Evolutionary conservation across 2,113 vertebrate species (phyloP).

Genomic region (Proterorhinus semilunaris): DNA sequence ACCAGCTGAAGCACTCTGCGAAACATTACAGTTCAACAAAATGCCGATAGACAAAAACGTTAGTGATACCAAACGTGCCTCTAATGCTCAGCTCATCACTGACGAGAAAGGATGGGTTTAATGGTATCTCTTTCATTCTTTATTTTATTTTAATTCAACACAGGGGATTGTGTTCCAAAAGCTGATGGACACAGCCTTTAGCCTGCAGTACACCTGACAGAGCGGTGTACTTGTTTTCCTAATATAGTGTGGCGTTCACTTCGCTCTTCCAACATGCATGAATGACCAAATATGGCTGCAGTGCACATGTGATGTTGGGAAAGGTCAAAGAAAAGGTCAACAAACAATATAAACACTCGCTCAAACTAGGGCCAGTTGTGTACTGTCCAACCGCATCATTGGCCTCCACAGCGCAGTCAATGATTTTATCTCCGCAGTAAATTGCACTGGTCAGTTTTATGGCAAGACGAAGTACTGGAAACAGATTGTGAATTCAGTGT

Average conservation of each 20-base stretch:
- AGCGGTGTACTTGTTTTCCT: neutral
- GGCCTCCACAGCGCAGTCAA: neutral
- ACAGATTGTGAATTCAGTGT: conserved; percentile 45
- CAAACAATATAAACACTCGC: conserved; percentile 18
- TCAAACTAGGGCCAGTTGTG: neutral
- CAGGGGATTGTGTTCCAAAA: neutral
- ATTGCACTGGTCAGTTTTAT: conserved; percentile 2
- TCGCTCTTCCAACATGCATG: neutral
- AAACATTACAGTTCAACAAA: too few species aligned
- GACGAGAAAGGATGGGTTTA: too few species aligned
- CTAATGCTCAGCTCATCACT: too few species aligned
- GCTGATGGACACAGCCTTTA: neutral
- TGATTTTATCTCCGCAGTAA: neutral
- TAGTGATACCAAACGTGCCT: too few species aligned
- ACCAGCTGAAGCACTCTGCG: too few species aligned
- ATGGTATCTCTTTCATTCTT: too few species aligned
- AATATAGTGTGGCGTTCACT: conserved; percentile 6
- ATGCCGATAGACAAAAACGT: too few species aligned
- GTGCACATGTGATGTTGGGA: neutral
- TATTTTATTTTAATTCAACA: neutral
- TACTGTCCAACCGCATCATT: neutral
- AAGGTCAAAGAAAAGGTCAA: conserved; percentile 14
- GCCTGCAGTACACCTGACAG: conserved; percentile 9
- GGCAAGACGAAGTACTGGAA: conserved; percentile 28
- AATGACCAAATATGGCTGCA: conserved; percentile 17